phyloP scores from a whole-genome alignment of 2,797 vertebrate species.

The Pampus argenteus region DNA sequence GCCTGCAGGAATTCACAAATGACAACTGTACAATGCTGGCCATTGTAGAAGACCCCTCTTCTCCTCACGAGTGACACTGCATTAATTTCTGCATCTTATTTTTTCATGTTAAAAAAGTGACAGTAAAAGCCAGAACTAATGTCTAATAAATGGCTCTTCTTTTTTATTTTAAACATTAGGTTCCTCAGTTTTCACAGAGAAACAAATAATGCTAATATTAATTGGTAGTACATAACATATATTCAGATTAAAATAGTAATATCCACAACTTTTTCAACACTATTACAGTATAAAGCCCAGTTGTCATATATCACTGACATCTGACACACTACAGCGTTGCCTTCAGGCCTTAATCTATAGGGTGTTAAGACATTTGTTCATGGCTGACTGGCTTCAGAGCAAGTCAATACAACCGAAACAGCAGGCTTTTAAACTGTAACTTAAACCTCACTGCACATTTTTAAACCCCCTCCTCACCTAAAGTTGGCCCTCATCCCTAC shows the following conservation, averaged over 20 bases:
- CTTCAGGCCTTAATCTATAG: slow-evolving; percentile 3
- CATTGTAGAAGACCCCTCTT: not conserved
- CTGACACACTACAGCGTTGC: slow-evolving; percentile 15
- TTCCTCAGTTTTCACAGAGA: not conserved
- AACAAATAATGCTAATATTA: not conserved
- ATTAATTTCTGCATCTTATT: not conserved
- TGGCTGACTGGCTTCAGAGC: slow-evolving; percentile 54
- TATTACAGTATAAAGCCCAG: not conserved
- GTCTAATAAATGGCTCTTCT: not conserved
- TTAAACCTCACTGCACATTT: slow-evolving; percentile 29
- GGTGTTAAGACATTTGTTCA: slow-evolving; percentile 43
- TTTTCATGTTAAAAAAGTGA: not conserved
- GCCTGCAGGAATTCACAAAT: slow-evolving; percentile 39
- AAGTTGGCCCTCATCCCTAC: slow-evolving; percentile 24
- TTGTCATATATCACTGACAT: slow-evolving; percentile 30
- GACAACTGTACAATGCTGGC: slow-evolving; percentile 36
- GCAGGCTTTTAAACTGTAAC: slow-evolving; percentile 61
- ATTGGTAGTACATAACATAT: not conserved
- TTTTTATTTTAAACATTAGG: too few relatives aligned
- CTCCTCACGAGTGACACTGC: not conserved
- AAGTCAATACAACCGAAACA: slow-evolving; percentile 53
- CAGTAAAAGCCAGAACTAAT: not conserved
- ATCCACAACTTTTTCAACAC: not conserved
- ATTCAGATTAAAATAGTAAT: not conserved
- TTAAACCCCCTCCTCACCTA: slow-evolving; percentile 25